Percentiles rank a stretch among this genome's conserved stretches.
These are phyloP conservation scores for Osmerus eperlanus DNA, from an alignment of 2,113 vertebrate species.

Conservation along the genomic window DNA sequence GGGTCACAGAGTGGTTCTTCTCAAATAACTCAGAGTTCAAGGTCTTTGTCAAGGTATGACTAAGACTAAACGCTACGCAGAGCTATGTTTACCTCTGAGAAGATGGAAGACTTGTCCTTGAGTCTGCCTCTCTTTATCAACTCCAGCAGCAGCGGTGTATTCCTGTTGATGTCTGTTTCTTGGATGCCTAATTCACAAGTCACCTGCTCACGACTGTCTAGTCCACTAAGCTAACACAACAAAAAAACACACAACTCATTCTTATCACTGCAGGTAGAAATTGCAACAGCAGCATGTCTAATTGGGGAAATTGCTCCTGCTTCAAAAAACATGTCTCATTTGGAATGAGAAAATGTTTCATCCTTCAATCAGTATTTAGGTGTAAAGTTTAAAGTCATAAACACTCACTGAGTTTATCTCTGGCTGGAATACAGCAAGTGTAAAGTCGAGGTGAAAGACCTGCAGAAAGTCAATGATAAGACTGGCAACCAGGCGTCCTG, in stretches of 20 bases:
- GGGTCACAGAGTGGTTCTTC: too few relatives aligned
- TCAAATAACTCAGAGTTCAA: background rate
- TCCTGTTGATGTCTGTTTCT: conserved; percentile 74
- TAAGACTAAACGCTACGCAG: background rate
- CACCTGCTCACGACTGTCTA: conserved; percentile 82
- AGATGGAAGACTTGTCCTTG: conserved; percentile 49
- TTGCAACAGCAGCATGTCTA: background rate
- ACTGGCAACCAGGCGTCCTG: conserved; percentile 84
- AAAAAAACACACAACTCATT: background rate
- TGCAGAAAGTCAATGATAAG: conserved; percentile 92
- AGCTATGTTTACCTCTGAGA: conserved; percentile 66
- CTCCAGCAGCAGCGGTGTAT: conserved; percentile 82
- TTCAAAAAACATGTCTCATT: too few relatives aligned
- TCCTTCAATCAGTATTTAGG: too few relatives aligned
- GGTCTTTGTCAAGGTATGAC: background rate
- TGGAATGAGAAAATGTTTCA: too few relatives aligned
- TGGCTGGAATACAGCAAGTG: conserved; percentile 90
- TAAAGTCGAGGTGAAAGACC: conserved; percentile 93
- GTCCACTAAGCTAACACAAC: conserved; percentile 71
- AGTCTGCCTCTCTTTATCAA: conserved; percentile 78
- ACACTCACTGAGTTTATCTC: conserved; percentile 86
- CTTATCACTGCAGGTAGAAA: background rate
- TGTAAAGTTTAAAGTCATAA: background rate
- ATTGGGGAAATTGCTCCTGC: too few relatives aligned
- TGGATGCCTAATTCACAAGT: conserved; percentile 80